Evolutionary conservation across 1,140 invertebrate genomes (phyloP), one percentile per base, ranked within the genome.

Genomic region (Halesus radiatus): DNA sequence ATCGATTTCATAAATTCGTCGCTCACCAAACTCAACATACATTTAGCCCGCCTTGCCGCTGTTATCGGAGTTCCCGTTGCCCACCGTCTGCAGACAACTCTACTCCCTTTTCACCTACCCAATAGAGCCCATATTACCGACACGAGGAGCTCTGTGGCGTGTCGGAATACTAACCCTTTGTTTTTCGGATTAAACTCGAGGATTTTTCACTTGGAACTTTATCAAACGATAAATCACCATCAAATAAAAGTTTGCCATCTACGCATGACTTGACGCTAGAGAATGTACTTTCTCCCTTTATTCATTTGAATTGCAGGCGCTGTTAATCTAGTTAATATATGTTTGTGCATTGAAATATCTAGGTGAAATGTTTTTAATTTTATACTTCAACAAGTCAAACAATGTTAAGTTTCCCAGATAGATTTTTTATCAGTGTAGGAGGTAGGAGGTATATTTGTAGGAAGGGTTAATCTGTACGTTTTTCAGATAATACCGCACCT

Each of bases 1-100:
- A 82, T 82, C 78, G 81, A 82, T 82, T 82, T 82, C 77, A 79
- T 82, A 82, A 76, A 82, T 82, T 82, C 70, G 80, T 79, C 73
- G 73, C 76, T 72, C 37, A 23, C 53, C 68, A 72, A 56, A 56
- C 54, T 56, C 54, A 15, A 68, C 52, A 54, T 73, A 54, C 45
- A 37, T 37, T 37, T 37, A 53, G 26, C 68, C 45, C 18, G 26
- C 72, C 72, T 18, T 58, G 72, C 72, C 29, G 15, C 26, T 52
- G 68, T 72, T 58, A 74, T 74, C 72, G 18, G 13, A 37, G 52
- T 20, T 52, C 16, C 58, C 32, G 5, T 22, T n/a, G 52, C 16
- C 52, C 52, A 22, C 53, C 3, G 22, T 18, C 26, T 22, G 52
- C 52, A 26, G 23, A 32, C 72, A 29, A 26, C 15, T 29, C 23